Base-by-base conservation (phyloP, 2,797 vertebrate species). In the Poliocrania exsul region DNA sequence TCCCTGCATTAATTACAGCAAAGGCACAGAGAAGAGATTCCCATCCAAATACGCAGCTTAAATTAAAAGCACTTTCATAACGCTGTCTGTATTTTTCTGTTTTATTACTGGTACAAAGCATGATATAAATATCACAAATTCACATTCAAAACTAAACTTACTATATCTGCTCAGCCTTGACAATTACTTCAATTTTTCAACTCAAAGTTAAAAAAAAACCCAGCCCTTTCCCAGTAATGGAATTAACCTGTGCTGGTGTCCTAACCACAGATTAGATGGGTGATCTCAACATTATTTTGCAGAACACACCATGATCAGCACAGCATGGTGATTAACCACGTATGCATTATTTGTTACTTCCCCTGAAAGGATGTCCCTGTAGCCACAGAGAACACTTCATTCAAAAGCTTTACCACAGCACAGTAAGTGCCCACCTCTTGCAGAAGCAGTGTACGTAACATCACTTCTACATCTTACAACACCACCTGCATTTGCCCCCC, bases 301-400 rank as follows among this genome's bases (percentile, higher is more conserved):
- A 65, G 37, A 66, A 58, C 10, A 15, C 4, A 2, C 37, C 49
- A n/a, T 26, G 23, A 26, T 54, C 47, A 38, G 40, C 28, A 17
- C 24, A 66, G 44, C 28, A 38, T 9, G 5, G 46, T 33, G 16
- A 78, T 24, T 33, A 81, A 25, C 26, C 40, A 24, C 11, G 14
- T 64, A 51, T 4, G 50, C 14, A 14, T 40, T 21, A 60, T 72
- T 72, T 67, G 10, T 29, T 79, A 37, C 21, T 69, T 50, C 35
- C 31, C 46, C 46, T 58, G 6, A 13, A 53, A 57, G 18, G 16
- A 37, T 7, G 29, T 25, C n/a, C 44, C 81, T 24, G 4, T 13
- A 25, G 61, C 37, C 9, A 10, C 1, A 1, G 3, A 65, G 17
- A 66, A 37, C 5, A 51, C 1, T 31, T 46, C 12, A n/a, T 31